Conservation (phyloP, 2,113 vertebrate species). For the Anhinga rufa region DNA sequence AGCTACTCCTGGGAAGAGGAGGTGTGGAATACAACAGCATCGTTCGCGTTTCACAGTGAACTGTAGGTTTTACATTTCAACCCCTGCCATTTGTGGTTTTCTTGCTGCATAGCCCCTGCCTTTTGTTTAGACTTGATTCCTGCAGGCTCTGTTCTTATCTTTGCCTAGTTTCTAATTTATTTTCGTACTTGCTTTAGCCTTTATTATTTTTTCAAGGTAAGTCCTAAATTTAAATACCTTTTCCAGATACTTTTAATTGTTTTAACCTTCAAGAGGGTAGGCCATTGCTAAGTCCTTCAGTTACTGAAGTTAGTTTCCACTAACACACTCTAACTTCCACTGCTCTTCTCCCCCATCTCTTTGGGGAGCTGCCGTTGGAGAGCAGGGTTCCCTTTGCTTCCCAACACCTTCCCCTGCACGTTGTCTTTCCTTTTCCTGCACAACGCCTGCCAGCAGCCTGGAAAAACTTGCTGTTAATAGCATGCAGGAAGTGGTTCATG, state of each 20-base stretch:
- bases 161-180: not conserved
- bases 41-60: not conserved
- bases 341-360: not conserved
- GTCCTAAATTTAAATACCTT: not conserved
- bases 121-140: conserved; percentile 12
- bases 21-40: conserved; percentile 18
- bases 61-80: not conserved
- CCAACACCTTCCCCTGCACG: not conserved
- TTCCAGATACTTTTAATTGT: not conserved
- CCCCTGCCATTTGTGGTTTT: not conserved
- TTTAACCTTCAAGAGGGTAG: not conserved
- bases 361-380: not conserved
- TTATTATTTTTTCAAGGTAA: not conserved
- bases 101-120: not conserved
- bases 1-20: not conserved
- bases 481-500: not conserved
- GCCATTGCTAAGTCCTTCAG: not conserved
- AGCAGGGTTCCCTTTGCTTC: not conserved
- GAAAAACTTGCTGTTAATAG: not conserved
- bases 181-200: not conserved
- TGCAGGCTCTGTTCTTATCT: not conserved
- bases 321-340: not conserved
- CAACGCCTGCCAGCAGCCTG: not conserved
- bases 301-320: not conserved
- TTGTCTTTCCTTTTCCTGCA: not conserved